Percentiles rank a stretch among this genome's conserved stretches.
Evolutionary conservation across 2,797 vertebrate genomes (phyloP).

Genomic region (Peromyscus attwateri): DNA sequence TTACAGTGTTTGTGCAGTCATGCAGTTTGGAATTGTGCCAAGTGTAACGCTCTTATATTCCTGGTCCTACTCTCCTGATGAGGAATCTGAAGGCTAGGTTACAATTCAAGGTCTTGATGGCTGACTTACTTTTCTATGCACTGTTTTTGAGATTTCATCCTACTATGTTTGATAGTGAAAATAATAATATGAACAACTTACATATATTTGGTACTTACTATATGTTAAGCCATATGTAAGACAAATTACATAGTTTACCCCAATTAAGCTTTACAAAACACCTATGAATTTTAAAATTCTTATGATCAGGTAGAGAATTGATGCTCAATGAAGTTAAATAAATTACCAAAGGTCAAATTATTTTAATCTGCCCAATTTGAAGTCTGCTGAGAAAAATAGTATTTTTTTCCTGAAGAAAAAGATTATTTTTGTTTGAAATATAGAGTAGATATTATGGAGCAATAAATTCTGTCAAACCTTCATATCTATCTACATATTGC

Average conservation of each 20-base stretch:
- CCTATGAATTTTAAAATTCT: constrained; percentile 11
- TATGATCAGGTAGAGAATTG: constrained; percentile 29
- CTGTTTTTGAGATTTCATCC: constrained; percentile 56
- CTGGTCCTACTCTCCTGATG: constrained; percentile 78
- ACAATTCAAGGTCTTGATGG: constrained; percentile 75
- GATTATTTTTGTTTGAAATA: constrained; percentile 49
- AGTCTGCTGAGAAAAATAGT: constrained; percentile 49
- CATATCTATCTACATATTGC: constrained; percentile 17
- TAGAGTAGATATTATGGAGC: neutral
- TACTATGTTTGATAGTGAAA: constrained; percentile 60
- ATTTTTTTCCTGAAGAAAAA: constrained; percentile 43
- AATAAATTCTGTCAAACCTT: constrained; percentile 55
- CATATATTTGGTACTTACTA: constrained; percentile 54
- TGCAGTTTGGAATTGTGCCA: constrained; percentile 81
- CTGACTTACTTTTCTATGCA: constrained; percentile 61
- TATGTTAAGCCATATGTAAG: constrained; percentile 55
- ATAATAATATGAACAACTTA: constrained; percentile 61
- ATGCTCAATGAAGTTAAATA: constrained; percentile 24
- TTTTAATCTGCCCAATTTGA: constrained; percentile 57
- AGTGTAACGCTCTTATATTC: constrained; percentile 78
- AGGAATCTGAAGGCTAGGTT: constrained; percentile 80
- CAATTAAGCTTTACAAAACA: constrained; percentile 54
- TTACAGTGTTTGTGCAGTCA: constrained; percentile 85
- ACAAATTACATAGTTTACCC: constrained; percentile 62
- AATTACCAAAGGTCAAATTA: constrained; percentile 47